These are phyloP conservation scores for Euschistus heros DNA, from an alignment of 1,140 invertebrate species.

Conservation along the genomic window DNA sequence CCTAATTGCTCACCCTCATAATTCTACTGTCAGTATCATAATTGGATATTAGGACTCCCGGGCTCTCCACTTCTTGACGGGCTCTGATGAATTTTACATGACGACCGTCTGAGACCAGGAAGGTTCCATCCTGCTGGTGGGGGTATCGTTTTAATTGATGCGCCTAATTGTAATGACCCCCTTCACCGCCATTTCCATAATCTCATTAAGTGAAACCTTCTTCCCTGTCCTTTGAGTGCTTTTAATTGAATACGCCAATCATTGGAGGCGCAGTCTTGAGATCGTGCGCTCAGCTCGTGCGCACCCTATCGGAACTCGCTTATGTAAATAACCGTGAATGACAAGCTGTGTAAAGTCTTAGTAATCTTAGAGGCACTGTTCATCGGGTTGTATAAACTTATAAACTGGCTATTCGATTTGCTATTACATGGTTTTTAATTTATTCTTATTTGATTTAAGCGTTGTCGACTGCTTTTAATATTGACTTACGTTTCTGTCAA, in stretches of 20 bases:
- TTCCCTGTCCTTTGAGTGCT: not conserved
- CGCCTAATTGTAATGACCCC: slow-evolving; percentile 20
- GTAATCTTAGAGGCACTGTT: too few species aligned
- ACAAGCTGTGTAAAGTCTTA: too few species aligned
- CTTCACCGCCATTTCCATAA: slow-evolving; percentile 20
- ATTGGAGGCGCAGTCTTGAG: slow-evolving; percentile 2
- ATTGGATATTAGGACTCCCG: slow-evolving; percentile 28
- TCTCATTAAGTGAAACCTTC: slow-evolving; percentile 23
- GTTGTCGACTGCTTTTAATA: too few species aligned
- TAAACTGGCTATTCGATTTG: too few species aligned
- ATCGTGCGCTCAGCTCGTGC: too few species aligned
- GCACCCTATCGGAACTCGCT: too few species aligned
- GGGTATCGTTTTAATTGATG: not conserved
- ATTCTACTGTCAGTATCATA: slow-evolving; percentile 29
- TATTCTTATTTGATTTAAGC: too few species aligned
- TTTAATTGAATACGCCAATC: slow-evolving; percentile 26
- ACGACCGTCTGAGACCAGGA: not conserved
- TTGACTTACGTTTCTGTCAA: too few species aligned
- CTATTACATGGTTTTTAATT: too few species aligned
- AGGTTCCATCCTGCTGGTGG: not conserved
- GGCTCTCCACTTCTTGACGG: slow-evolving; percentile 1
- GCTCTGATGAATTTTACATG: slow-evolving; percentile 28
- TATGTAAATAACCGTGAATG: too few species aligned
- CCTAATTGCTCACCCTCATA: slow-evolving; percentile 26
- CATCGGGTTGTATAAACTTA: too few species aligned